Percentiles rank a stretch among this genome's conserved stretches.
Evolutionary conservation across 2,888 invertebrate genomes (phyloP).

Genomic region (Entomobrya multifasciata): DNA sequence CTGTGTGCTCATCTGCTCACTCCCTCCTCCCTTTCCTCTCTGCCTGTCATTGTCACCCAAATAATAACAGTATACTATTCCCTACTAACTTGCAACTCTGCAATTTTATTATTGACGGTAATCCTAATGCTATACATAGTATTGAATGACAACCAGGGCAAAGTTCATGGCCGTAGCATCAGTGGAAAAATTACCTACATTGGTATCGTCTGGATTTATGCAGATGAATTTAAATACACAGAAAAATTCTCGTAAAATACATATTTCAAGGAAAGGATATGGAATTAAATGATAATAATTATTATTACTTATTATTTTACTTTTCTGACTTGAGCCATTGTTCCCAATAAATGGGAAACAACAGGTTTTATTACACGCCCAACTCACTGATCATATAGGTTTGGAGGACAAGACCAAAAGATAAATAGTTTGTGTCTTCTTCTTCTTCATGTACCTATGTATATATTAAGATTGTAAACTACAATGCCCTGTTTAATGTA

Average conservation of each 20-base stretch:
- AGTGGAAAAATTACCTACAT: no score
- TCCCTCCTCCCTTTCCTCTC: constrained; percentile 11
- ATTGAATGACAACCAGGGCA: background rate
- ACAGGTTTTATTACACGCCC: constrained; percentile 28
- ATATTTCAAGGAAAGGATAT: background rate
- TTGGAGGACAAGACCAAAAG: background rate
- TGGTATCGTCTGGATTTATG: constrained; percentile 3
- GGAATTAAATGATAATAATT: background rate
- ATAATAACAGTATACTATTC: constrained; percentile 8
- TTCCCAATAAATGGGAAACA: constrained; percentile 18
- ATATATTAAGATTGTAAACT: no score
- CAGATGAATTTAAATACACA: background rate
- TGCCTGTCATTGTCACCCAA: constrained; percentile 38
- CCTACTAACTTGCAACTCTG: no score
- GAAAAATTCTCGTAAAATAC: background rate
- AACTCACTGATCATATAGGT: no score
- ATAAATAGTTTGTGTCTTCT: background rate
- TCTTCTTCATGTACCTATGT: no score
- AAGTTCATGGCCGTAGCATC: constrained; percentile 14
- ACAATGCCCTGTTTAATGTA: no score
- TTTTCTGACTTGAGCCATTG: no score
- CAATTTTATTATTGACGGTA: no score
- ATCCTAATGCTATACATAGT: no score
- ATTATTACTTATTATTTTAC: background rate
- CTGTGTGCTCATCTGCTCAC: constrained; percentile 8